These are phyloP conservation scores for Pogonus chalceus DNA, from an alignment of 1,140 invertebrate genomes.

Conservation along the genomic window DNA sequence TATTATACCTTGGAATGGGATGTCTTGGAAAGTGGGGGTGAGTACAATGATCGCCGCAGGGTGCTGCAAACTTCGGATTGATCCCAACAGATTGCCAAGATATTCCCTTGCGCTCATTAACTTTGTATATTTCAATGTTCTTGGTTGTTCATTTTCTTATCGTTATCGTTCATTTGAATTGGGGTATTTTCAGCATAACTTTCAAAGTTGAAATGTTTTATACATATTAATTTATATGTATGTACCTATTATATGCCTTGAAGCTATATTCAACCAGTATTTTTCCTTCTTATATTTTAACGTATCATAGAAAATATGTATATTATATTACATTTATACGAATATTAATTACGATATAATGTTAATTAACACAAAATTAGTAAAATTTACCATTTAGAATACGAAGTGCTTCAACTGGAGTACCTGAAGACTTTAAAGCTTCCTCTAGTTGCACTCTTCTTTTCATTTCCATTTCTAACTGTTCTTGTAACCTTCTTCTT, in stretches of 20 bases:
- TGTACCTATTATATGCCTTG: too few species aligned
- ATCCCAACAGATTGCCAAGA: slow-evolving; percentile 18
- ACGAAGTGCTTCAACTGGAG: slow-evolving; percentile 61
- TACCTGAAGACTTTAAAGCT: slow-evolving; percentile 65
- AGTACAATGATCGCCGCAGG: slow-evolving; percentile 12
- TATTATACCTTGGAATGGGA: too few species aligned
- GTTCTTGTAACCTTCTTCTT: slow-evolving; percentile 70
- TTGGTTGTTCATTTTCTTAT: too few species aligned
- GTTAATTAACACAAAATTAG: not conserved
- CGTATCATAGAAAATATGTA: too few species aligned
- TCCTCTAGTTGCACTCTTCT: slow-evolving; percentile 67
- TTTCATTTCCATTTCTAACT: slow-evolving; percentile 69
- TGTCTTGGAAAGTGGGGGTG: too few species aligned
- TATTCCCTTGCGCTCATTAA: slow-evolving; percentile 11
- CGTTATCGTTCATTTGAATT: too few species aligned
- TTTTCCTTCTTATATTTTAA: too few species aligned
- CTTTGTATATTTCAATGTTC: not conserved
- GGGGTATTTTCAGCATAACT: too few species aligned
- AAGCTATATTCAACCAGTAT: too few species aligned
- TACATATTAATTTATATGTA: too few species aligned
- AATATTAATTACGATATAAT: slow-evolving; percentile 10
- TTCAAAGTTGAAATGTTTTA: too few species aligned
- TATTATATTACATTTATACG: not conserved
- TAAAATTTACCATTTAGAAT: slow-evolving; percentile 60
- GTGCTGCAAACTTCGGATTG: slow-evolving; percentile 17